phyloP scores from a whole-genome alignment of 2,113 vertebrate genomes.

The Bostrychus sinensis region DNA sequence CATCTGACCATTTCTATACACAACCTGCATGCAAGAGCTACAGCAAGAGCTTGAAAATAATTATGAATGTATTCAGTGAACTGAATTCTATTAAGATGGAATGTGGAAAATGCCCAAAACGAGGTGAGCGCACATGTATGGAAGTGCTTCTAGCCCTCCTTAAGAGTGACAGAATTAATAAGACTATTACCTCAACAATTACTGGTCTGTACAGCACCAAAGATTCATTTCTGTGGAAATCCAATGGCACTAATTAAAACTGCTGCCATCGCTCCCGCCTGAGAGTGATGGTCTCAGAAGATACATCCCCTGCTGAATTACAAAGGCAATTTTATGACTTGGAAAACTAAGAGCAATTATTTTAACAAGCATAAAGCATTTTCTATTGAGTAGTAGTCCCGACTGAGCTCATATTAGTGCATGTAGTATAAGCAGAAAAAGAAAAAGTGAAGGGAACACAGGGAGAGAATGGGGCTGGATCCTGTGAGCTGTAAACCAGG shows the following conservation, averaged over 20 bases:
- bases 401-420: conserved; percentile 78
- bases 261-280: conserved; percentile 64
- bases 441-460: conserved; percentile 53
- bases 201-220: conserved; percentile 83
- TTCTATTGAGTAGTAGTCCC: conserved; percentile 70
- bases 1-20: conserved; percentile 81
- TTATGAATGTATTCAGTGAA: conserved; percentile 87
- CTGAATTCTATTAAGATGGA: conserved; percentile 87
- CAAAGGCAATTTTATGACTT: conserved; percentile 78
- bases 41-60: conserved; percentile 79
- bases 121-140: conserved; percentile 62
- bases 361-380: conserved; percentile 79
- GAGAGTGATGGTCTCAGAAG: conserved; percentile 75
- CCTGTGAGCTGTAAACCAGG: conserved; percentile 66
- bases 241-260: conserved; percentile 80
- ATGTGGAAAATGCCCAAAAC: conserved; percentile 86
- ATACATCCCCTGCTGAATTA: conserved; percentile 72
- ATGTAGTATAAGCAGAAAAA: conserved; percentile 65
- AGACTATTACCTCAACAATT: conserved; percentile 94
- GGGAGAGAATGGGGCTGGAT: conserved; percentile 59
- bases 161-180: conserved; percentile 94
- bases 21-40: conserved; percentile 44
- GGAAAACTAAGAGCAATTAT: conserved; percentile 77
- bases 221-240: conserved; percentile 78
- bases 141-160: conserved; percentile 85